These are phyloP conservation scores for Rhopalosiphum maidis DNA, from an alignment of 1,140 invertebrate genomes.

Conservation along the genomic window DNA sequence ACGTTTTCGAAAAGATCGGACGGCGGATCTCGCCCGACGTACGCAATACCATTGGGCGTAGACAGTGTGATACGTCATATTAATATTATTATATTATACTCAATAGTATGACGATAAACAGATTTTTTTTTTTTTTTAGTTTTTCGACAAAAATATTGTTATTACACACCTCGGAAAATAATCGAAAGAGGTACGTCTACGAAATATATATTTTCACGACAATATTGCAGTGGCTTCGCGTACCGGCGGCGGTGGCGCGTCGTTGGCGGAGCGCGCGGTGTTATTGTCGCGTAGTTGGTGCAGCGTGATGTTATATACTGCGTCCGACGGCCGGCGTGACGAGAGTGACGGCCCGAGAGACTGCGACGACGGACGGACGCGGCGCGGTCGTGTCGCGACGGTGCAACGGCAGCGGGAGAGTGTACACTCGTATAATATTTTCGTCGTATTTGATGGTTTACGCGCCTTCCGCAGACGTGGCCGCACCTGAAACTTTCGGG, in stretches of 20 bases:
- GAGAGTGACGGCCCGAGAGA: slow-evolving; percentile 20
- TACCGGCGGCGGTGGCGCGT: neutral
- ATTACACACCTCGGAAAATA: neutral
- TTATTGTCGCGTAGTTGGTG: neutral
- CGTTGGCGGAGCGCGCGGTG: neutral
- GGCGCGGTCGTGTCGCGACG: neutral
- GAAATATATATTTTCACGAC: neutral
- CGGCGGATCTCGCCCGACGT: no score
- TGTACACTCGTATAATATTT: neutral
- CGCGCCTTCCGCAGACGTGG: neutral
- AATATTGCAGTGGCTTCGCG: neutral
- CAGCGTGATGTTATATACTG: slow-evolving; percentile 17
- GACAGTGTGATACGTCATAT: no score
- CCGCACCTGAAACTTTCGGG: slow-evolving; percentile 27
- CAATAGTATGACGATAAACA: no score
- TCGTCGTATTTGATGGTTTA: neutral
- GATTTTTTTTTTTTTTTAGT: neutral
- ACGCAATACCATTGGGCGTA: no score
- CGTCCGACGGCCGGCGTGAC: slow-evolving; percentile 33
- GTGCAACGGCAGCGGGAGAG: neutral
- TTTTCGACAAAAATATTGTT: no score
- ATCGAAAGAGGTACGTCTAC: neutral
- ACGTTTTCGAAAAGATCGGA: neutral
- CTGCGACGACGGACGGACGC: neutral
- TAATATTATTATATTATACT: no score